phyloP scores from a whole-genome alignment of 1,140 invertebrate species.

The Arctopsyche grandis region DNA sequence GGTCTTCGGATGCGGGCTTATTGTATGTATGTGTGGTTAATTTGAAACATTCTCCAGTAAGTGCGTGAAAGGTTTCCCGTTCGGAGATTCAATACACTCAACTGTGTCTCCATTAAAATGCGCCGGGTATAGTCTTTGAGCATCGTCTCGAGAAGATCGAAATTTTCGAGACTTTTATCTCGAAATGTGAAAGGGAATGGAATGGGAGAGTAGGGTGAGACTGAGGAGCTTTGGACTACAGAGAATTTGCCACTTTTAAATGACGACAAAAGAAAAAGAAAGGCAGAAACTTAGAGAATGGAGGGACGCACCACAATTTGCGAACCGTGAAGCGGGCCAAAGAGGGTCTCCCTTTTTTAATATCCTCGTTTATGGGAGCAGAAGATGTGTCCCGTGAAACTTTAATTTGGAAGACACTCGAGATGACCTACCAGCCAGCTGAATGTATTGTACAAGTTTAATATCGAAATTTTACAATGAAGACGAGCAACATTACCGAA shows the following conservation, averaged over 20 bases:
- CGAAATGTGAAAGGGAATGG: neutral
- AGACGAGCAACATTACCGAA: too few species aligned
- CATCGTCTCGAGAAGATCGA: neutral
- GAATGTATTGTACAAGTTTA: too few species aligned
- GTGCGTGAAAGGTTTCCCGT: too few species aligned
- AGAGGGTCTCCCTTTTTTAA: conserved; percentile 19
- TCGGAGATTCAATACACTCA: too few species aligned
- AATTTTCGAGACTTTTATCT: neutral
- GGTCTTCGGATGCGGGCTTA: too few species aligned
- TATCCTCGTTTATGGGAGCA: conserved; percentile 4
- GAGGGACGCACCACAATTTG: conserved; percentile 12
- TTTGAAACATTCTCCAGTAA: too few species aligned
- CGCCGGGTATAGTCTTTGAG: neutral
- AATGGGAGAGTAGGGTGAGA: conserved; percentile 4
- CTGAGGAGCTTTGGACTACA: neutral
- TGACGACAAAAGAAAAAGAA: conserved; percentile 17
- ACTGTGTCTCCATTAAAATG: too few species aligned
- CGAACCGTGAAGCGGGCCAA: conserved; percentile 28
- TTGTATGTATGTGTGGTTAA: too few species aligned
- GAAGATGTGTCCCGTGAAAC: conserved; percentile 23
- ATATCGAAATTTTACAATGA: too few species aligned
- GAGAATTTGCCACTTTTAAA: conserved; percentile 38
- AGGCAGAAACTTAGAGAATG: neutral
- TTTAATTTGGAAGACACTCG: conserved; percentile 2
- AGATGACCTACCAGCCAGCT: neutral